These are phyloP conservation scores for Sebastes wilsoni DNA, from an alignment of 2,797 vertebrate genomes.

Conservation along the genomic window DNA sequence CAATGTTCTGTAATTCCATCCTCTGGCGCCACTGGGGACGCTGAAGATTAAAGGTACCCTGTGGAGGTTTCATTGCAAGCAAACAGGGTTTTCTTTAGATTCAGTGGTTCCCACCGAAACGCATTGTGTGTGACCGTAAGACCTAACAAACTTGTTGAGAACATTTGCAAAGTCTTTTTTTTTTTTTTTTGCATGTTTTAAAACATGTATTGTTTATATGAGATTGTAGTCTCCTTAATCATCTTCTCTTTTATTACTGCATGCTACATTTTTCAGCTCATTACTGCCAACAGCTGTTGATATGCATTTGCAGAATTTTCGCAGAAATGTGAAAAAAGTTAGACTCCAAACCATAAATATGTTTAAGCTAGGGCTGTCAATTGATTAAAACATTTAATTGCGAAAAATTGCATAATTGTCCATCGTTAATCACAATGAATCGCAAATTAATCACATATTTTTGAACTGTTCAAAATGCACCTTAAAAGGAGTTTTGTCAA, in stretches of 20 bases:
- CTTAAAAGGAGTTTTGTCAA: too few relatives aligned
- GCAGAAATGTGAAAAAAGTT: not conserved
- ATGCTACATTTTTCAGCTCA: not conserved
- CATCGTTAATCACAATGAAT: too few relatives aligned
- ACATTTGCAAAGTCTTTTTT: not conserved
- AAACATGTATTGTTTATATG: not conserved
- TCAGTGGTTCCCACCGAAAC: conserved; percentile 39
- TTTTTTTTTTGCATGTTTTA: not conserved
- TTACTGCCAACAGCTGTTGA: not conserved
- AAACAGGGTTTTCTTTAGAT: conserved; percentile 71
- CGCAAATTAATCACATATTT: too few relatives aligned
- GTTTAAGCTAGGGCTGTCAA: too few relatives aligned
- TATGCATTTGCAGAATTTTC: not conserved
- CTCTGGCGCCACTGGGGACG: conserved; percentile 75
- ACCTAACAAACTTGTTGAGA: conserved; percentile 26
- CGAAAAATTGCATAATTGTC: too few relatives aligned
- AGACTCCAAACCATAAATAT: not conserved
- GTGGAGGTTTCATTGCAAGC: conserved; percentile 78
- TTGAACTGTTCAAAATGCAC: too few relatives aligned
- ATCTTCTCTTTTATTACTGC: not conserved
- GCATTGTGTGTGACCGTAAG: conserved; percentile 20
- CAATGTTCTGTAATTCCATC: conserved; percentile 82
- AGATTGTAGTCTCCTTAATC: not conserved
- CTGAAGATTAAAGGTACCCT: conserved; percentile 78
- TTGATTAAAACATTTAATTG: too few relatives aligned